phyloP scores from a whole-genome alignment of 2,888 invertebrate species.

The Habrosyne pyritoides region DNA sequence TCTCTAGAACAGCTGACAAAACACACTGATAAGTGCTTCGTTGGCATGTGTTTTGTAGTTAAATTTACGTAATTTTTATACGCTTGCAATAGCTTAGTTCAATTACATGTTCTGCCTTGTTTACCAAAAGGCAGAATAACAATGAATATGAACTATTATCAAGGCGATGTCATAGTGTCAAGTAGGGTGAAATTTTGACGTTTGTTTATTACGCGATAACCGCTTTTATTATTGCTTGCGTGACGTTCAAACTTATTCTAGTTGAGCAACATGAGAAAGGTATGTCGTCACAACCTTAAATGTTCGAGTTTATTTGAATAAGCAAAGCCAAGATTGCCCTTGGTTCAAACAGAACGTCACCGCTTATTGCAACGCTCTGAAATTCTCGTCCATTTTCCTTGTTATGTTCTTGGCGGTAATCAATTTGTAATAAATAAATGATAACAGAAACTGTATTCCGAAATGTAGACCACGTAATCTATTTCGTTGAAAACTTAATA shows the following conservation, averaged over 20 bases:
- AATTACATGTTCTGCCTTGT: neutral
- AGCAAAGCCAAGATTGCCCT: neutral
- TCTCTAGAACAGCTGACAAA: too few relatives aligned
- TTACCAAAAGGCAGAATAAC: neutral
- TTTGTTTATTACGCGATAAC: neutral
- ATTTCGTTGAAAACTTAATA: neutral
- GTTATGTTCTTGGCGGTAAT: neutral
- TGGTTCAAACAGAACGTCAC: neutral
- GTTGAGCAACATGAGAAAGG: neutral
- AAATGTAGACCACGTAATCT: neutral
- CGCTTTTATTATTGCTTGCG: neutral
- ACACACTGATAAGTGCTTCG: neutral
- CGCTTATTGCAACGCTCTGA: neutral
- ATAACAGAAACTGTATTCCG: neutral
- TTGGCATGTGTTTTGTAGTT: too few relatives aligned
- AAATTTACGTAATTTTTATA: neutral
- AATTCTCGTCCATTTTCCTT: neutral
- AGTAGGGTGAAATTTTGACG: neutral
- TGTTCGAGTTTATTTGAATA: too few relatives aligned
- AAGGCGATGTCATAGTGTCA: constrained; percentile 4
- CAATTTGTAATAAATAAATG: constrained; percentile 1
- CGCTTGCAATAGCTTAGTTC: neutral
- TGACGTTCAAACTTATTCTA: neutral
- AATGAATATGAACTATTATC: constrained; percentile 6
- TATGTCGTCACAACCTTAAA: neutral